Evolutionary conservation across 1,140 invertebrate species (phyloP), one percentile per base, ranked within the genome.

Genomic region (Zaprionus nigranus): DNA sequence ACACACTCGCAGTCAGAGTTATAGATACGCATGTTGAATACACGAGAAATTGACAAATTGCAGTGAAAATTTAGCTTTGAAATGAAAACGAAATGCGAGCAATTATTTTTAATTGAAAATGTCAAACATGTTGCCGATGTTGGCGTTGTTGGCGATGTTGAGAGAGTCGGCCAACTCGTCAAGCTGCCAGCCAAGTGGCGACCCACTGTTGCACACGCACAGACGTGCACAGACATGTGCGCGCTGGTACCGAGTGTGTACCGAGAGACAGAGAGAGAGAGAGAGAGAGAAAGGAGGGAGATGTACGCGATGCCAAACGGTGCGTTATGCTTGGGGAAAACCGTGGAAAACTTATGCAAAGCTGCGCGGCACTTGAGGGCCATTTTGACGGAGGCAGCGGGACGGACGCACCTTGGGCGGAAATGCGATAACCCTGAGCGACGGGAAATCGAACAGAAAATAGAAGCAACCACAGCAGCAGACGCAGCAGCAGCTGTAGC

Each of bases 41-140:
- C 60, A 66, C 51, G 62, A 51, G 46, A 76, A 87, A 87, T 81
- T 83, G 83, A 87, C 83, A 87, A 87, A 87, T 87, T 83, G 81
- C 81, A 75, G 78, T 78, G 77, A 69, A 74, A 83, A 84, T 71
- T 75, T 72, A 77, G 36, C 64, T 71, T 79, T 76, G 75, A 79
- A 79, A 65, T 78, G 60, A 76, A 86, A 88, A 81, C 78, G 81
- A 84, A 88, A 88, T 71, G 84, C 84, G 81, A 88, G 85, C 84
- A 88, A 88, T 88, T 88, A 90, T 87, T 90, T 88, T 90, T 83
- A 88, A 88, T 88, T 88, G 84, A 88, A 88, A 88, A 90, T 88
- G 84, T 88, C 84, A 90, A 90, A 88, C 75, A 84, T 78, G 75
- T 78, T 81, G 78, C 68, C 61, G 65, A 17, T 59, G 57, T 70